These are phyloP conservation scores for Noturus placidus DNA, from an alignment of 2,113 vertebrate species.

Conservation along the genomic window DNA sequence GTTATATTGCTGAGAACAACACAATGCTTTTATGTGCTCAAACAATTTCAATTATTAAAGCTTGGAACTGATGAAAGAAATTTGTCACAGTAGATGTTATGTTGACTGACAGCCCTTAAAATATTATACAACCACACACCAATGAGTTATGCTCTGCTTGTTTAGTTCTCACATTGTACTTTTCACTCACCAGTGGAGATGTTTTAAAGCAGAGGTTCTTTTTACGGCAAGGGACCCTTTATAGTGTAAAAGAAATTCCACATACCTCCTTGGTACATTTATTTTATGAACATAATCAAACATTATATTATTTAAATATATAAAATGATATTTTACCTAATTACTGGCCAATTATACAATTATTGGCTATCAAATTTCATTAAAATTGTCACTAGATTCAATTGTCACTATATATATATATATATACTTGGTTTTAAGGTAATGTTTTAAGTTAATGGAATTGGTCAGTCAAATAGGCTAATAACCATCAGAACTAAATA, in stretches of 20 bases:
- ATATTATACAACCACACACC: not conserved
- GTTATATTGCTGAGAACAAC: not conserved
- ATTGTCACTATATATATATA: not conserved
- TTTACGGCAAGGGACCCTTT: not conserved
- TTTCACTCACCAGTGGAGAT: not conserved
- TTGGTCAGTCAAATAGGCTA: not conserved
- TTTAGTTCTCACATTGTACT: not conserved
- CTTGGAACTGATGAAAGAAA: slow-evolving; percentile 12
- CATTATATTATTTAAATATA: too few species aligned
- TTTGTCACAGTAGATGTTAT: not conserved
- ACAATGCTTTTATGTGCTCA: not conserved
- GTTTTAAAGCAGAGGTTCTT: too few species aligned
- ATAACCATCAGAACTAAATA: not conserved
- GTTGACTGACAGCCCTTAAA: slow-evolving; percentile 23
- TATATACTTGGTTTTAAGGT: not conserved
- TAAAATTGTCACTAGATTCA: not conserved
- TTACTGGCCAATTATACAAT: too few species aligned
- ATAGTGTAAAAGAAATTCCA: not conserved
- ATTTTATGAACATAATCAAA: not conserved
- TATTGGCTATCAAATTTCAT: too few species aligned
- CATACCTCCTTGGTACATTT: not conserved
- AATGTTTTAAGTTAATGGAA: not conserved
- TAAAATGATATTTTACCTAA: too few species aligned
- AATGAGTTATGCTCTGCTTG: slow-evolving; percentile 9
- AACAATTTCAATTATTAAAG: slow-evolving; percentile 5